Conservation (phyloP, 1,140 invertebrate species). For the Cecropterus lyciades region DNA sequence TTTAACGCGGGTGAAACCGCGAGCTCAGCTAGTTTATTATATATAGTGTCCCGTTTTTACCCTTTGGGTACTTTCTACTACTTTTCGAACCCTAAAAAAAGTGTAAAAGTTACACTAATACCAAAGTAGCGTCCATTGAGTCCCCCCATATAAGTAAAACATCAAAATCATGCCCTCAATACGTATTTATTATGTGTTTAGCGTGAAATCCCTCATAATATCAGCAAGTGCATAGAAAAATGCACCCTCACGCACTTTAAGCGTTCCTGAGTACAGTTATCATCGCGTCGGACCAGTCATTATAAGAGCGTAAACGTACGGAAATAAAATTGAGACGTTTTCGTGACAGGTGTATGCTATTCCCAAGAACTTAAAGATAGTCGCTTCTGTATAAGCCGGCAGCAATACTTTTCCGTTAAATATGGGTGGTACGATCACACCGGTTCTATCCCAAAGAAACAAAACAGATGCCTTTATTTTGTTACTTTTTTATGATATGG, state of each 20-base stretch:
- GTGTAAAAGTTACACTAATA: not conserved
- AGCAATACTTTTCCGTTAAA: no score
- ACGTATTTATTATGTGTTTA: conserved; percentile 11
- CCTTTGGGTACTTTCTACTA: no score
- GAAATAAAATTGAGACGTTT: not conserved
- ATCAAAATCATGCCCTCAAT: conserved; percentile 11
- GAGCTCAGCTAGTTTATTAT: no score
- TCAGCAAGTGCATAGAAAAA: conserved; percentile 44
- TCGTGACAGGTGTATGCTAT: not conserved
- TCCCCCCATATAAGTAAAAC: conserved; percentile 3
- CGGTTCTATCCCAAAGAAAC: no score
- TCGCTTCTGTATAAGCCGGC: no score
- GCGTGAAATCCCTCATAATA: conserved; percentile 22
- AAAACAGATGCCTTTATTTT: no score
- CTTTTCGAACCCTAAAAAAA: no score
- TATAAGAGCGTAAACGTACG: conserved; percentile 36
- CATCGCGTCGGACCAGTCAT: conserved; percentile 26
- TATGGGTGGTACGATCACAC: no score
- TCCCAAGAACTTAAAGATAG: no score
- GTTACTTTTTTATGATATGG: no score
- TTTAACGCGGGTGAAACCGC: no score
- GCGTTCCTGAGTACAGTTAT: conserved; percentile 27
- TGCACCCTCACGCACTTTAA: conserved; percentile 39
- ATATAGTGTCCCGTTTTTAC: no score
- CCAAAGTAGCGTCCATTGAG: not conserved